These are phyloP conservation scores for Toxotes chatareus DNA, from an alignment of 2,113 vertebrate species.

Conservation along the genomic window DNA sequence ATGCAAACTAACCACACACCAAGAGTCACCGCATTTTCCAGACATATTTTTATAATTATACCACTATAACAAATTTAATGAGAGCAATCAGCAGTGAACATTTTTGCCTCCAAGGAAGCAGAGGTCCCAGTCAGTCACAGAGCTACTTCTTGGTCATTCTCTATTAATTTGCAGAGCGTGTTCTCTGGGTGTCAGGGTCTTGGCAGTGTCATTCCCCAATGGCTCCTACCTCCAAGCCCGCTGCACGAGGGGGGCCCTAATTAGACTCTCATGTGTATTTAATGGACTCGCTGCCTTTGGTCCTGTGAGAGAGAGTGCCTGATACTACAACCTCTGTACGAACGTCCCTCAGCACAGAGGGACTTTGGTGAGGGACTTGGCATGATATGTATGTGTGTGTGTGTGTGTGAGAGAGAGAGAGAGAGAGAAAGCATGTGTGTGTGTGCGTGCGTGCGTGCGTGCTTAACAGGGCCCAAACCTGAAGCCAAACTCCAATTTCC, in stretches of 20 bases:
- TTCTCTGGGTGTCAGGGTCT: conserved; percentile 72
- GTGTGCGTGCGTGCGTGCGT: conserved; percentile 21
- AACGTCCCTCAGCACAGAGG: conserved; percentile 38
- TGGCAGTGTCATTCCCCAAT: conserved; percentile 63
- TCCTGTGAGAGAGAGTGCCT: conserved; percentile 54
- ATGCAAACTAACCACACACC: conserved; percentile 70
- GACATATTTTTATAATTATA: conserved; percentile 69
- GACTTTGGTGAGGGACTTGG: conserved; percentile 26
- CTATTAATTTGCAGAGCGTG: conserved; percentile 75
- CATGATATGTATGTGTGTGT: conserved; percentile 24
- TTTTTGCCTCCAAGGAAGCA: conserved; percentile 73
- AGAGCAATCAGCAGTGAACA: conserved; percentile 70
- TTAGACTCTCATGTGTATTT: conserved; percentile 84
- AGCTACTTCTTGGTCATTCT: conserved; percentile 72
- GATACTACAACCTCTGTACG: conserved; percentile 56
- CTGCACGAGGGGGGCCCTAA: conserved; percentile 74
- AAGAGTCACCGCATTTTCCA: conserved; percentile 55
- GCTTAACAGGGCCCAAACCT: conserved; percentile 31
- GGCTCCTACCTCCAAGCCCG: conserved; percentile 65
- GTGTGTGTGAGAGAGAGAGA: too few species aligned
- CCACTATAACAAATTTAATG: conserved; percentile 72
- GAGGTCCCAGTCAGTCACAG: conserved; percentile 74
- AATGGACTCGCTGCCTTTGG: conserved; percentile 77
- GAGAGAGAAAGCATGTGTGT: too few species aligned
- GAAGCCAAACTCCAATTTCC: conserved; percentile 7